Evolutionary conservation across 2,888 invertebrate species (phyloP).

Genomic region (Entomobrya proxima): DNA sequence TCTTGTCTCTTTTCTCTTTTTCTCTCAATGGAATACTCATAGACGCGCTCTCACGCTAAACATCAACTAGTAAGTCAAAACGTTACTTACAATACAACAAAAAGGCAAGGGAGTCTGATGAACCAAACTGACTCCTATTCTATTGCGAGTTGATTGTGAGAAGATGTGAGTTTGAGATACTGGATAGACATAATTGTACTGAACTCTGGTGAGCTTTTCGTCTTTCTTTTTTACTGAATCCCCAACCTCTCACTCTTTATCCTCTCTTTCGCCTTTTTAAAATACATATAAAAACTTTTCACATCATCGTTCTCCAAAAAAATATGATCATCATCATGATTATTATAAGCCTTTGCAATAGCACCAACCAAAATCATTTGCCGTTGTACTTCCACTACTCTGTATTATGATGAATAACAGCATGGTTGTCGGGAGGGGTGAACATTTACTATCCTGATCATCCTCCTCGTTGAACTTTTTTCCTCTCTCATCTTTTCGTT

Average conservation of each 20-base stretch:
- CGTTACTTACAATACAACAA: background rate
- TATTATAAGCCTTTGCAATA: constrained; percentile 14
- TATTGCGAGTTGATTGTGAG: background rate
- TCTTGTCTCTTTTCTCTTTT: background rate
- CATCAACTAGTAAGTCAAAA: background rate
- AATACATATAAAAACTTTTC: constrained; percentile 32
- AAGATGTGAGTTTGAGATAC: constrained; percentile 47
- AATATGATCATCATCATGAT: background rate
- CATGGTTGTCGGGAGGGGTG: constrained; percentile 29
- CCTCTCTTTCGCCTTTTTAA: constrained; percentile 7
- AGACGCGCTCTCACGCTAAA: background rate
- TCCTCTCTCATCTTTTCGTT: constrained; percentile 7
- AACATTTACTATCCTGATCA: constrained; percentile 1
- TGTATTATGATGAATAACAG: constrained; percentile 4
- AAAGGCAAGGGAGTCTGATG: background rate
- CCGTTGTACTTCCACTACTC: background rate
- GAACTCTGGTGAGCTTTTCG: constrained; percentile 19
- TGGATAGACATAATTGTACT: constrained; percentile 30
- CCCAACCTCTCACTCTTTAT: constrained; percentile 1
- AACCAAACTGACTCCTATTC: background rate
- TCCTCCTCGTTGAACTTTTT: constrained; percentile 3
- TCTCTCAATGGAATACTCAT: background rate
- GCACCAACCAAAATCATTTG: background rate
- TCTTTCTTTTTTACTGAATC: background rate
- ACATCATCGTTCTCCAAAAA: constrained; percentile 28